Base-by-base conservation (phyloP, 2,797 vertebrate species). In the Channallabes apus region DNA sequence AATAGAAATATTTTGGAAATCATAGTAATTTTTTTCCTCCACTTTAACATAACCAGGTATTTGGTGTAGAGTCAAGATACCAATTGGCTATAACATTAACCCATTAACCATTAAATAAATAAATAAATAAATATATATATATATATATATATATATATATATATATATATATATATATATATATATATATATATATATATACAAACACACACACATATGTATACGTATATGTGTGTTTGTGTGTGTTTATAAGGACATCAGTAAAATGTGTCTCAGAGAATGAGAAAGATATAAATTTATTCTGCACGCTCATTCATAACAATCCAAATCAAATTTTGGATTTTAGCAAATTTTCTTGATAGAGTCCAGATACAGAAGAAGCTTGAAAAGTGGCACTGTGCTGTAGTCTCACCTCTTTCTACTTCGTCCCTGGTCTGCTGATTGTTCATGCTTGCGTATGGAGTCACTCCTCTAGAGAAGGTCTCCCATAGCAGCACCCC, bases 401-500 rank as follows among this genome's bases (percentile, higher is more conserved):
- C 27, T 24, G 18, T 29, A 56, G 17, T 61, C 68, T 93, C 83
- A 99, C 98, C 98, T 88, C 91, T 95, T 82, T 99, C 98, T 77
- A 99, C 94, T 0, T 96, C 94, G 0, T 99, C 98, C 4, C 97
- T 94, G 0, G 96, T 96, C 92, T 99, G 96, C 87, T 98, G 97
- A 90, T 99, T 99, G 93, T 59, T 97, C 95, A 99, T 96, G 90
- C 91, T 95, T 65, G 95, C 83, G 68, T 99, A 99, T 0, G 98
- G 98, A 0, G 95, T 90, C 2, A 96, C 93, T 0, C 98, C 98
- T 88, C 96, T 90, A 84, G 97, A 98, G 92, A 99, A 99, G 18
- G 96, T 94, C 93, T 99, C 98, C 98, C 98, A 99, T 38, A 99
- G 91, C 69, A 99, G 91, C 72, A 99, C 91, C 1, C 98, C 98